Percentiles rank a stretch among this genome's conserved stretches.
Evolutionary conservation across 2,113 vertebrate species (phyloP).

Genomic region (Kryptolebias marmoratus): DNA sequence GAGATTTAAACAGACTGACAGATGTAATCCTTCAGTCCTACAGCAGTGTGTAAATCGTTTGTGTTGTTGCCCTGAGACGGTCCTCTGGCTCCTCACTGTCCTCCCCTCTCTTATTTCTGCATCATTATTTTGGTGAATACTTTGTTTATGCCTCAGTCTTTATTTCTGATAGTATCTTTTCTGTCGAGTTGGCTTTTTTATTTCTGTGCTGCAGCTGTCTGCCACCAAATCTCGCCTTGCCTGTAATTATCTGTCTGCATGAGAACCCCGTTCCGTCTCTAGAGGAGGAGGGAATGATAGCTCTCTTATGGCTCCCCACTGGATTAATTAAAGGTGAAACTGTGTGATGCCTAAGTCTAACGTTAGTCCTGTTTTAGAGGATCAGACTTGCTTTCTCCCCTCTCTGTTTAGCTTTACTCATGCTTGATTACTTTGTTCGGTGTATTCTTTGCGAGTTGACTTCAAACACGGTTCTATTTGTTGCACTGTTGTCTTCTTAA

Average conservation of each 20-base stretch:
- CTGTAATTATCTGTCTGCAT: slow-evolving; percentile 54
- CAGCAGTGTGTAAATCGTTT: not conserved
- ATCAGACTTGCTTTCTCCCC: not conserved
- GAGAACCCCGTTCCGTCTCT: slow-evolving; percentile 30
- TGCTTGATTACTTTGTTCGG: not conserved
- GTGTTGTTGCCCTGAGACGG: slow-evolving; percentile 1
- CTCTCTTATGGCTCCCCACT: slow-evolving; percentile 38
- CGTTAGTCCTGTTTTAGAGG: slow-evolving; percentile 1
- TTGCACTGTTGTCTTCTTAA: not conserved
- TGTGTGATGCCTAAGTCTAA: not conserved
- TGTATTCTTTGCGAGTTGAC: not conserved
- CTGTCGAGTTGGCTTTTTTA: slow-evolving; percentile 9
- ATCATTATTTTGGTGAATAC: slow-evolving; percentile 22
- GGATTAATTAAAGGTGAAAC: slow-evolving; percentile 60
- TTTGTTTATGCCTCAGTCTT: slow-evolving; percentile 17
- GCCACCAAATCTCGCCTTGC: slow-evolving; percentile 4
- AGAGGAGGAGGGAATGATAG: slow-evolving; percentile 17
- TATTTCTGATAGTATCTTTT: slow-evolving; percentile 15
- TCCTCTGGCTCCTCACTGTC: slow-evolving; percentile 14
- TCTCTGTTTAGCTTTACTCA: not conserved
- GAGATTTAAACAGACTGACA: slow-evolving; percentile 28
- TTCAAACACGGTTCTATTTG: not conserved
- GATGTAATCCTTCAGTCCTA: slow-evolving; percentile 29
- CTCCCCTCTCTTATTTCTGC: slow-evolving; percentile 6
- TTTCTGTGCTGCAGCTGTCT: slow-evolving; percentile 24